phyloP scores from a whole-genome alignment of 2,113 vertebrate species.

The Haemorhous mexicanus region DNA sequence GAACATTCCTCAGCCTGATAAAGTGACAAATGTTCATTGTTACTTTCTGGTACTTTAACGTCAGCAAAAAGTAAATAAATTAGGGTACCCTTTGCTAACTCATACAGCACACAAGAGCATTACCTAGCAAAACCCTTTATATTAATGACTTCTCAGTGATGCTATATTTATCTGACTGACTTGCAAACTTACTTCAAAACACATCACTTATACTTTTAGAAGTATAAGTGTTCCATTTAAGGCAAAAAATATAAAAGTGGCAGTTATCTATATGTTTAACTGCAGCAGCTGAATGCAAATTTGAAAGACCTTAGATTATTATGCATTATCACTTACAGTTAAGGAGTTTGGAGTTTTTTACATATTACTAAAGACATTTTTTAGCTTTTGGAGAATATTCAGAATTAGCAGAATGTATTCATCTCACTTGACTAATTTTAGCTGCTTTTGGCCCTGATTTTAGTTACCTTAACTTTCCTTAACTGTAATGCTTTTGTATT shows the following conservation, averaged over 20 bases:
- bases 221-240: not conserved
- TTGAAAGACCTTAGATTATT: not conserved
- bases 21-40: not conserved
- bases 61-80: not conserved
- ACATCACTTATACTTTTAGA: not conserved
- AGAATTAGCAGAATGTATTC: not conserved
- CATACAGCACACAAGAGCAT: not conserved
- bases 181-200: not conserved
- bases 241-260: not conserved
- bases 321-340: not conserved
- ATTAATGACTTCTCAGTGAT: not conserved
- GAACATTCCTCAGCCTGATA: not conserved
- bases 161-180: not conserved
- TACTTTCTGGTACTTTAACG: not conserved
- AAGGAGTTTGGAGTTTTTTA: not conserved
- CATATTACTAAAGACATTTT: not conserved
- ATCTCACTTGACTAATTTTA: not conserved
- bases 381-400: not conserved
- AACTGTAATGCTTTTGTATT: not conserved
- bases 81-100: not conserved
- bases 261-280: not conserved
- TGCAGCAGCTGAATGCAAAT: not conserved
- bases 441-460: not conserved
- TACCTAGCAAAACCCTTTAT: not conserved
- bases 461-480: not conserved